phyloP scores from a whole-genome alignment of 2,113 vertebrate species.

The Sinocyclocheilus rhinocerous region DNA sequence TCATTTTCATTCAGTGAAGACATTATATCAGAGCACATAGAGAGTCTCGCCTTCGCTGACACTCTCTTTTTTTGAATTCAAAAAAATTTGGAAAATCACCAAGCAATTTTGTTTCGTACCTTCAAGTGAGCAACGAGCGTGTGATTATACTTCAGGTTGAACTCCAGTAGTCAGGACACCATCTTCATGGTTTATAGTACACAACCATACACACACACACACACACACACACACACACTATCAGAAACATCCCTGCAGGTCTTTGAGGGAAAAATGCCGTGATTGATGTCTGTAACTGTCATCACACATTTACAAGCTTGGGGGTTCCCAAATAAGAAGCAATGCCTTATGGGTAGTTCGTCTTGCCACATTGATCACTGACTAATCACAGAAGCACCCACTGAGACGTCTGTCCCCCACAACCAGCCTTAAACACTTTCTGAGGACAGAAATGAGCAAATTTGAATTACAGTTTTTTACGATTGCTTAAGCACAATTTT shows the following conservation, averaged over 20 bases:
- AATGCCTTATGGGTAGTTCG: constrained; percentile 64
- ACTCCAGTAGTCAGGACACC: not conserved
- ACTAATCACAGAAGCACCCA: constrained; percentile 62
- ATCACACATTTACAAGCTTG: constrained; percentile 60
- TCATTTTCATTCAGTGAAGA: not conserved
- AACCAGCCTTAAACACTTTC: no score
- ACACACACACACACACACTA: constrained; percentile 5
- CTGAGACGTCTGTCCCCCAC: not conserved
- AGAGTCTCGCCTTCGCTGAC: not conserved
- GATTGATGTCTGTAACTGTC: constrained; percentile 59
- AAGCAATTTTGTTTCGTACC: not conserved
- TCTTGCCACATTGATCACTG: constrained; percentile 66
- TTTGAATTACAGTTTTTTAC: no score
- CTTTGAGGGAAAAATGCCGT: constrained; percentile 30
- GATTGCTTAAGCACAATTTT: no score
- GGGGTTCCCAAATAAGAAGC: constrained; percentile 61
- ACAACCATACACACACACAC: constrained; percentile 12
- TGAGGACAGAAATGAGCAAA: no score
- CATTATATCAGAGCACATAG: not conserved
- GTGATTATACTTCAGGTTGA: constrained; percentile 8
- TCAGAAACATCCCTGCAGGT: not conserved
- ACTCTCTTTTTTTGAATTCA: not conserved
- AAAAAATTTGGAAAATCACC: constrained; percentile 13
- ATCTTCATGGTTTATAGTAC: constrained; percentile 18
- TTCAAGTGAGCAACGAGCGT: constrained; percentile 16